These are phyloP conservation scores for Tichodroma muraria DNA, from an alignment of 2,113 vertebrate species.

Conservation along the genomic window DNA sequence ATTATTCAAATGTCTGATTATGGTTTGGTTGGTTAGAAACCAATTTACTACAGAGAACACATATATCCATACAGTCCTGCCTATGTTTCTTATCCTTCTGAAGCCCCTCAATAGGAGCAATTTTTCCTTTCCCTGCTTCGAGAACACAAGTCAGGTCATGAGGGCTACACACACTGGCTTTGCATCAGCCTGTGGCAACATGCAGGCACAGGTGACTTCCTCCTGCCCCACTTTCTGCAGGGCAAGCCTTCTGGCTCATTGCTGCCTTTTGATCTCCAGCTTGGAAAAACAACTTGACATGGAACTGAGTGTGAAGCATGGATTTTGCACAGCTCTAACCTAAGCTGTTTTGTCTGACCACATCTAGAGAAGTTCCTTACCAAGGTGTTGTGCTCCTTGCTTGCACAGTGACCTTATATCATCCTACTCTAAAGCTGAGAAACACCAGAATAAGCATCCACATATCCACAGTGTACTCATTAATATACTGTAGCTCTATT, in stretches of 20 bases:
- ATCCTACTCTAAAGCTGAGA: not conserved
- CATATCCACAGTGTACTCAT: not conserved
- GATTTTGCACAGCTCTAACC: not conserved
- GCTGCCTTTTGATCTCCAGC: not conserved
- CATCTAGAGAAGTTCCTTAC: not conserved
- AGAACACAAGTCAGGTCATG: not conserved
- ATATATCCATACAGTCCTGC: not conserved
- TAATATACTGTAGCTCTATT: not conserved
- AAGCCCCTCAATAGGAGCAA: not conserved
- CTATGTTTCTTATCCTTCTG: not conserved
- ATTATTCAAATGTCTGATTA: not conserved
- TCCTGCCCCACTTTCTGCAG: not conserved
- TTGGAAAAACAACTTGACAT: not conserved
- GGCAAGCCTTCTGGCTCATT: not conserved
- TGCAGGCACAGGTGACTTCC: not conserved
- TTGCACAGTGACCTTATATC: not conserved
- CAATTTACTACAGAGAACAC: not conserved
- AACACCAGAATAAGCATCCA: not conserved
- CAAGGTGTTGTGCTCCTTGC: not conserved
- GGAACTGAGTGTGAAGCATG: rapidly evolving
- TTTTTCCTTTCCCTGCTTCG: not conserved
- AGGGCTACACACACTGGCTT: not conserved
- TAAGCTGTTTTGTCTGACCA: not conserved
- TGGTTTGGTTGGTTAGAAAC: not conserved
- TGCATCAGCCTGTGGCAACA: not conserved